Conservation (phyloP, 2,113 vertebrate species). For the Aspidoscelis tigris region DNA sequence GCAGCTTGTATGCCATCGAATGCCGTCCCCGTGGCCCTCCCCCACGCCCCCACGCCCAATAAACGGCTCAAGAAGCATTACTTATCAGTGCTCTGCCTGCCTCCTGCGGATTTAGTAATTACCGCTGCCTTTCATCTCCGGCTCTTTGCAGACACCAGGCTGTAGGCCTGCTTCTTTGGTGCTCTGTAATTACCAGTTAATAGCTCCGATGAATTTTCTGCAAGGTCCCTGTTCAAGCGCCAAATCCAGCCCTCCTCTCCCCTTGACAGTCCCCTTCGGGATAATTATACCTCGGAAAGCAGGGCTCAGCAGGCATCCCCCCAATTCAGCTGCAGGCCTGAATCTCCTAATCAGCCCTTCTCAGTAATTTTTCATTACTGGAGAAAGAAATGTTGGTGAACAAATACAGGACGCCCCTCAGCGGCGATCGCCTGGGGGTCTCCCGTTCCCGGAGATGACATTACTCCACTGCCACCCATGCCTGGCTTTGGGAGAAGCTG, state of each 20-base stretch:
- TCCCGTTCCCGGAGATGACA: not conserved
- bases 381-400: slow-evolving; percentile 59
- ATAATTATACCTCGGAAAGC: slow-evolving; percentile 68
- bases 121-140: slow-evolving; percentile 74
- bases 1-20: not conserved
- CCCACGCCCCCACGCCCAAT: not conserved
- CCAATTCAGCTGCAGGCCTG: slow-evolving; percentile 46
- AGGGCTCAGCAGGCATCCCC: slow-evolving; percentile 46
- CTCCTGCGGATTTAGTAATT: slow-evolving; percentile 77
- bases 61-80: slow-evolving; percentile 62
- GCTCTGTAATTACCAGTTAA: slow-evolving; percentile 83
- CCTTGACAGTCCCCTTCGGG: slow-evolving; percentile 49
- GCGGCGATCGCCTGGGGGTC: not conserved
- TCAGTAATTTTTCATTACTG: slow-evolving; percentile 58
- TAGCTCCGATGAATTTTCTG: slow-evolving; percentile 74
- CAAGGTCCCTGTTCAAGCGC: slow-evolving; percentile 67
- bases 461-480: accelerated
- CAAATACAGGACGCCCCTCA: slow-evolving; percentile 45
- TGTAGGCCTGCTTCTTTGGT: slow-evolving; percentile 69
- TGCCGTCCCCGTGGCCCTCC: not conserved
- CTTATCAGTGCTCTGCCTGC: slow-evolving; percentile 70
- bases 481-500: not conserved
- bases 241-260: slow-evolving; percentile 49
- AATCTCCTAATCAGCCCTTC: slow-evolving; percentile 59
- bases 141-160: slow-evolving; percentile 69